Percentiles rank a stretch among this genome's conserved stretches.
phyloP scores from a whole-genome alignment of 64 coral and sea anemone genomes.

The Pocillopora verrucosa region DNA sequence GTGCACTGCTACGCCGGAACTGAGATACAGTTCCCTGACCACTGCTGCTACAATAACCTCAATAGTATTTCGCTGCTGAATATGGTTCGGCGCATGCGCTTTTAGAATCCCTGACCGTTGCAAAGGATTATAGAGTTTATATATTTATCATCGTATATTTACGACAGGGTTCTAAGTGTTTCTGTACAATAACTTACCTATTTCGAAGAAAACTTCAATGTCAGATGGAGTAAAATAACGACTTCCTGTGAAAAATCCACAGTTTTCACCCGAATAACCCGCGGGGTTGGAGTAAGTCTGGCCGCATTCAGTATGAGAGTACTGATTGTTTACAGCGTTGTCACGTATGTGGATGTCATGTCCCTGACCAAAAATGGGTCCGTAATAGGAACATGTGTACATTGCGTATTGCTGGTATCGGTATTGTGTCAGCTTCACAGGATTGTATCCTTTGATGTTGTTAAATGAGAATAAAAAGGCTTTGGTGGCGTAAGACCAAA shows the following conservation, averaged over 20 bases:
- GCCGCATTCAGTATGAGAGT: background rate
- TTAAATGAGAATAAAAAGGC: conserved; percentile 18
- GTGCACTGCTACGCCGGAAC: too few species aligned
- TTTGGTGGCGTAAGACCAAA: background rate
- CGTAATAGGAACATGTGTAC: background rate
- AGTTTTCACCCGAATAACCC: background rate
- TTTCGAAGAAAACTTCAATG: conserved; percentile 36
- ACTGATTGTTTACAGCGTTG: background rate
- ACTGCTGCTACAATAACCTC: too few species aligned
- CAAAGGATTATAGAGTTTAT: too few species aligned
- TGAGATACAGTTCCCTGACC: too few species aligned
- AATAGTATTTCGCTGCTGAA: too few species aligned
- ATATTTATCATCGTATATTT: too few species aligned
- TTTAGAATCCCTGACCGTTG: too few species aligned
- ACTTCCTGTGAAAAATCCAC: background rate
- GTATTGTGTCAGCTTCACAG: background rate
- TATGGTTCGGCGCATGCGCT: too few species aligned
- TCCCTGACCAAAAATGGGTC: conserved; percentile 10
- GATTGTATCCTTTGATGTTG: background rate
- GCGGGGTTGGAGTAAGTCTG: background rate
- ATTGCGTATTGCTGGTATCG: conserved; percentile 6
- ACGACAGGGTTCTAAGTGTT: background rate
- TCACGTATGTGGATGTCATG: background rate
- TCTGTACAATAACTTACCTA: too few species aligned
- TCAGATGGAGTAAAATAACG: conserved; percentile 1